phyloP scores from a whole-genome alignment of 2,888 invertebrate genomes.

The Erannis defoliaria region DNA sequence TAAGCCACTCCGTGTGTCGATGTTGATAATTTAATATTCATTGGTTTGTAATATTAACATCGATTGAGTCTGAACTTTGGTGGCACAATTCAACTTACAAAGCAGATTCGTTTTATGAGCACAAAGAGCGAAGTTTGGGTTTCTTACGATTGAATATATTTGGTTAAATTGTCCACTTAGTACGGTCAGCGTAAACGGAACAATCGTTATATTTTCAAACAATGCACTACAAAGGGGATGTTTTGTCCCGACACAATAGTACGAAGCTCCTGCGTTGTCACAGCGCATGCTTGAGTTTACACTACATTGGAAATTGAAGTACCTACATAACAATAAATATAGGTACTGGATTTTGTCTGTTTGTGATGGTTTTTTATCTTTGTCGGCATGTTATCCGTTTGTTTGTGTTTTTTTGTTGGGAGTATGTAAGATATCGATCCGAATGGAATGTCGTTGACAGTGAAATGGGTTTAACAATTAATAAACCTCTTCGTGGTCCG shows the following conservation, averaged over 20 bases:
- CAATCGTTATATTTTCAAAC: constrained; percentile 61
- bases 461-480: constrained; percentile 85
- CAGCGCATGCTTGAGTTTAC: constrained; percentile 80
- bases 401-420: constrained; percentile 61
- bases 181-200: constrained; percentile 68
- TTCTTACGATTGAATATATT: constrained; percentile 45
- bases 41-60: constrained; percentile 55
- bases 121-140: constrained; percentile 22
- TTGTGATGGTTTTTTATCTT: constrained; percentile 75
- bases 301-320: constrained; percentile 84
- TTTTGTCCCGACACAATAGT: constrained; percentile 69
- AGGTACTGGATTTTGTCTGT: constrained; percentile 67
- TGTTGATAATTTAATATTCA: constrained; percentile 50
- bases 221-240: constrained; percentile 67
- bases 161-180: constrained; percentile 66
- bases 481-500: constrained; percentile 74
- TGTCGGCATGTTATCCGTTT: constrained; percentile 68
- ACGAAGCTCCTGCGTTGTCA: constrained; percentile 73
- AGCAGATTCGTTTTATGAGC: constrained; percentile 32
- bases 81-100: constrained; percentile 23
- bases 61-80: constrained; percentile 21
- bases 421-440: constrained; percentile 76
- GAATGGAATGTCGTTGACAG: constrained; percentile 80
- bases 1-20: constrained; percentile 72
- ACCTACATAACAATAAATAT: constrained; percentile 72